Evolutionary conservation across 1,140 invertebrate genomes (phyloP), one percentile per base, ranked within the genome.

Genomic region (Thrips palmi): DNA sequence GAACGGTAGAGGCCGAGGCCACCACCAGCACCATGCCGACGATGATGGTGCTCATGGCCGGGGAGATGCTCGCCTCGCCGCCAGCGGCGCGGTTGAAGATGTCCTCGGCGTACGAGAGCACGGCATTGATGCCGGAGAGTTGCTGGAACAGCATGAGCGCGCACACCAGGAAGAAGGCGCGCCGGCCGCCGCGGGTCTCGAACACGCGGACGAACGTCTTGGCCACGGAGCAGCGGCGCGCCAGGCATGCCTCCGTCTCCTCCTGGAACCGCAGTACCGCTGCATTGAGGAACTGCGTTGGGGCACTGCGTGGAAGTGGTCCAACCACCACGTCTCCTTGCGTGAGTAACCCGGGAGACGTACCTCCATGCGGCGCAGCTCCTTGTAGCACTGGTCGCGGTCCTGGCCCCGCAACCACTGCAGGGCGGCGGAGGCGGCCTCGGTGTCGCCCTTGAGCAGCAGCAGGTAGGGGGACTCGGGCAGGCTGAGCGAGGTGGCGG

Each of bases 71-170:
- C 1, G 66, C 68, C n/a, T n/a, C n/a, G n/a, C n/a, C n/a, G n/a
- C n/a, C n/a, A 1, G 70, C 68, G 4, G 78, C 67, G 4, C 63
- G 63, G 1, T 54, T 47, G 47, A 80, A 86, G 49, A 81, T 86
- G 2, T 58, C 61, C 27, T 86, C 47, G 82, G 65, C 60, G 43
- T 71, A 74, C 47, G 71, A 71, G 46, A 74, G 66, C n/a, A 76
- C 58, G 11, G 65, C 67, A 51, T 73, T 66, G 21, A 68, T 55
- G 4, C 65, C 67, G 2, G 71, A 76, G n/a, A 85, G 58, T 54
- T 84, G 78, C 48, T 82, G 79, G 52, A 77, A 75, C 31, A 68
- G 53, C 35, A 81, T 73, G 31, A 88, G 58, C 2, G 70, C 67
- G 39, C 76, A 67, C 0, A 72, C 74, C 24, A 82, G 69, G 25